Conservation (phyloP, 2,797 vertebrate species). For the Liasis olivaceus region DNA sequence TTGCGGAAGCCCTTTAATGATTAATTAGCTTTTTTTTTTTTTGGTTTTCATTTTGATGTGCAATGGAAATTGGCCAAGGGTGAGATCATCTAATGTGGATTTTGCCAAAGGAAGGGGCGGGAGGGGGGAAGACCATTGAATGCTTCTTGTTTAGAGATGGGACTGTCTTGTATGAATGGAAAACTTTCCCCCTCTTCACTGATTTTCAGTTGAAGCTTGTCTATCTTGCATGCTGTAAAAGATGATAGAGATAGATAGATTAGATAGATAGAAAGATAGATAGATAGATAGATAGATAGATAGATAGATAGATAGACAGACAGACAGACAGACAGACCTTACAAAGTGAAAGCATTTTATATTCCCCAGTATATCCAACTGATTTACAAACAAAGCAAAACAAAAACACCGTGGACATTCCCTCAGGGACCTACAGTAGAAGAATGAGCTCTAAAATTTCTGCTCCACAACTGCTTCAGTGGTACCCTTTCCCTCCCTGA, state of each 20-base stretch:
- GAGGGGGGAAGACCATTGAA: background rate
- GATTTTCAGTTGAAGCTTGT: background rate
- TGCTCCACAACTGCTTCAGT: background rate
- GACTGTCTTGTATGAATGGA: background rate
- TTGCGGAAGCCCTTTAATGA: constrained; percentile 2
- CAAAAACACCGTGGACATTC: no score
- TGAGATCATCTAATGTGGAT: constrained; percentile 30
- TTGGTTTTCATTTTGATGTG: constrained; percentile 39
- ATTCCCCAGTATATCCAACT: no score
- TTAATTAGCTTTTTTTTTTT: constrained; percentile 27
- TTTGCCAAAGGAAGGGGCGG: constrained; percentile 22
- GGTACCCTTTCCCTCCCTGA: background rate
- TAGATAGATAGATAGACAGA: background rate
- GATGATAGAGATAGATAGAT: background rate
- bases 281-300: background rate
- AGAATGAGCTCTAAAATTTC: background rate
- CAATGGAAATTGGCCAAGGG: constrained; percentile 24
- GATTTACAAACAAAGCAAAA: background rate
- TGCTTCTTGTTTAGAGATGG: background rate
- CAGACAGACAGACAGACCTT: background rate
- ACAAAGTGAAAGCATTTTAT: no score
- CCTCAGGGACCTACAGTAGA: no score
- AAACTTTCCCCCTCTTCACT: background rate
- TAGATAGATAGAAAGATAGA: background rate
- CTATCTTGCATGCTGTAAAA: background rate